Base-by-base conservation (phyloP, 1,140 invertebrate genomes). In the Drosophila novamexicana region DNA sequence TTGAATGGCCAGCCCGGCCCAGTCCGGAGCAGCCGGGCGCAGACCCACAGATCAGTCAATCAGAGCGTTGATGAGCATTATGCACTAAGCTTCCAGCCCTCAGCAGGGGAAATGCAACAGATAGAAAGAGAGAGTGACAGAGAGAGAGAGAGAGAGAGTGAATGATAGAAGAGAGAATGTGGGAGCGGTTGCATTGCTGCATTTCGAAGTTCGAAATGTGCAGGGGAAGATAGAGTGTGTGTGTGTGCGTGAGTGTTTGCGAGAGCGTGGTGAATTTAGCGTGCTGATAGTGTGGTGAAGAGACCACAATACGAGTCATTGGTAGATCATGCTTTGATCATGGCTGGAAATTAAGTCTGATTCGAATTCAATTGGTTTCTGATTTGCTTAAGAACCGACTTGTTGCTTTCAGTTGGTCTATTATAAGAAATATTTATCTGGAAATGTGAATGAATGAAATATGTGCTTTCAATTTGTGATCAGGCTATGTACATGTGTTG, bases 141-240 rank as follows among this genome's bases (percentile, higher is more conserved):
- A 45, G 29, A 34, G 62, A 18, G 18, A 18, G 18, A 18, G 18
- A 18, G 18, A 18, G 18, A 8, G 29, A 42, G 37, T 12, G 37
- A 61, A 32, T 44, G 61, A 40, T 52, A 47, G 37, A 22, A 18
- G 16, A 40, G 37, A 14, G 6, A 10, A 42, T 29, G 22, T 29
- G 39, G 18, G 36, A 4, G 12, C 6, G 50, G 50, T 1, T 39
- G 61, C 18, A 29, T 1, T 18, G 16, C 12, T 71, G 54, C 73
- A 59, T 58, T 71, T 86, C 76, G 79, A 89, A 83, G 12, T 83
- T 88, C 84, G 83, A 89, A 88, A 77, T 69, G 9, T 65, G 68
- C 62, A 76, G 36, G 34, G 53, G 57, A 61, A 67, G 61, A 47
- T 68, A 29, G 73, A 29, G 22, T 29, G 4, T 29, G 22, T 29